Evolutionary conservation across 2,888 invertebrate genomes (phyloP).

Genomic region (Drosophila mercatorum): DNA sequence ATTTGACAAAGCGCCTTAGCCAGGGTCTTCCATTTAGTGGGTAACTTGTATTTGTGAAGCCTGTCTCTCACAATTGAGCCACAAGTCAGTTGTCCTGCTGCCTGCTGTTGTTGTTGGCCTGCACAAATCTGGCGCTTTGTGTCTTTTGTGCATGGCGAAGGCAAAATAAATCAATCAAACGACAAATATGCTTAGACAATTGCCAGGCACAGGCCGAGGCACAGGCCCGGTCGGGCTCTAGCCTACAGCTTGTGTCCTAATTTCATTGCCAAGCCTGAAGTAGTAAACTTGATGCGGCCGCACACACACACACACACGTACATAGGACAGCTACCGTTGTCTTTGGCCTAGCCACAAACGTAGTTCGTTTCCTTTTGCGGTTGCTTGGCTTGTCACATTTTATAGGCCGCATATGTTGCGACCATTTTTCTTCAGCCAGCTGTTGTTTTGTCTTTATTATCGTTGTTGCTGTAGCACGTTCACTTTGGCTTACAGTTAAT

Average conservation of each 20-base stretch:
- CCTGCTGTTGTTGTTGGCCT: constrained; percentile 13
- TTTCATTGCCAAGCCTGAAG: constrained; percentile 61
- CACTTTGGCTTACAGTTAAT: constrained; percentile 73
- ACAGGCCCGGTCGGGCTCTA: not conserved
- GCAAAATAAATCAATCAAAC: constrained; percentile 81
- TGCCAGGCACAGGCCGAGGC: constrained; percentile 58
- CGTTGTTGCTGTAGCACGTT: constrained; percentile 64
- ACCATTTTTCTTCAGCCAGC: constrained; percentile 52
- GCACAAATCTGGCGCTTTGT: constrained; percentile 33
- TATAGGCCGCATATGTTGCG: constrained; percentile 77
- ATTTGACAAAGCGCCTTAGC: constrained; percentile 59
- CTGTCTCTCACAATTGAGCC: constrained; percentile 62
- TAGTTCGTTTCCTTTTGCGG: constrained; percentile 45
- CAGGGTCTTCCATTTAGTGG: constrained; percentile 17
- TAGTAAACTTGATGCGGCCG: constrained; percentile 43
- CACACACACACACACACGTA: constrained; percentile 23
- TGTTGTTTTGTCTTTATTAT: constrained; percentile 32
- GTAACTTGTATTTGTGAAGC: constrained; percentile 11
- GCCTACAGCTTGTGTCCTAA: constrained; percentile 57
- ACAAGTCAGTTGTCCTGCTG: constrained; percentile 48
- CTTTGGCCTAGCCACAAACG: constrained; percentile 57
- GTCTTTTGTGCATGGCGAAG: constrained; percentile 56
- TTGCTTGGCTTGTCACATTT: constrained; percentile 69
- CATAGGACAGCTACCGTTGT: constrained; percentile 42
- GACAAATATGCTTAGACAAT: constrained; percentile 81